Evolutionary conservation across 2,113 vertebrate species (phyloP), one percentile per base, ranked within the genome.

Genomic region (Psephotus haematonotus): DNA sequence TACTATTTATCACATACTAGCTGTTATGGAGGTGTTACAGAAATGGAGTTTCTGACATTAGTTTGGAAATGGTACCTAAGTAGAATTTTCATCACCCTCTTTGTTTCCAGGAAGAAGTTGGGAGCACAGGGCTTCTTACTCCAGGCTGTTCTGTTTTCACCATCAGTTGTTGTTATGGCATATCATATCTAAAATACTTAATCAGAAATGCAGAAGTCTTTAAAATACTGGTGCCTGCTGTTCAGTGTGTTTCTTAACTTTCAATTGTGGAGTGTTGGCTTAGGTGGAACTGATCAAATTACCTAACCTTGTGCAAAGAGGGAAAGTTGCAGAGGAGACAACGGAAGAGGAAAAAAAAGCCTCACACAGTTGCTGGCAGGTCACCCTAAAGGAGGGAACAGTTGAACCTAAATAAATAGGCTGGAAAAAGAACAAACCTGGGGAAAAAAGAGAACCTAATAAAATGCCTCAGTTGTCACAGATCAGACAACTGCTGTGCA

Each of bases 201-300:
- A 64, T 84, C 43, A 78, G 39, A 78, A 93, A 63, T 53, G 46
- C 37, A 43, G 49, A 50, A 68, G 27, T 35, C 15, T 78, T 77
- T 35, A 25, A 50, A 78, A 25, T 49, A 43, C 8, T 28, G 9
- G 8, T 79, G 20, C 37, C 69, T 90, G 52, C 60, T 84, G 77
- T 69, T 37, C 74, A 0, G 13, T 52, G 19, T 78, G 17, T 75
- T 91, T 43, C 69, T 82, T 88, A 87, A 89, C 68, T 75, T 86
- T 43, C 46, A 87, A 44, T 57, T 64, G 74, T 39, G 50, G 60
- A 78, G 39, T 55, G 17, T 82, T 92, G 57, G 69, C 52, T 72
- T 68, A 62, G 35, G 77, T 93, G 77, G 65, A 94, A 80, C 63
- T 49, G 57, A 88, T 74, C 80, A 95, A 93, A 79, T 82, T 85